Percentiles rank a stretch among this genome's conserved stretches.
Conservation (phyloP, 2,113 vertebrate genomes). For the Mustelus asterias region DNA sequence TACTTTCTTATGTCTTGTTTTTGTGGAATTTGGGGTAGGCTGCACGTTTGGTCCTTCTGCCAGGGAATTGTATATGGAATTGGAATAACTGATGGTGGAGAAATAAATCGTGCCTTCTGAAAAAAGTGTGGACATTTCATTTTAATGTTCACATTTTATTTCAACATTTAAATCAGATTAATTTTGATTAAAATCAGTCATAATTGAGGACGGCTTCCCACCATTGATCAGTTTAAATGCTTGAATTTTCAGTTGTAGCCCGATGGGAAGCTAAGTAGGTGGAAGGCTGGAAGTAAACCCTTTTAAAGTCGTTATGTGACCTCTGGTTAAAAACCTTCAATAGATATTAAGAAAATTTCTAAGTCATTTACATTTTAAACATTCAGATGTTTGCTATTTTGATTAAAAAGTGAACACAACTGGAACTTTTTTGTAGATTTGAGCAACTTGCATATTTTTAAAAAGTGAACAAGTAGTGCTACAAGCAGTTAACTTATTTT, state of each 20-base stretch:
- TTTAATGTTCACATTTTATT: constrained; percentile 9
- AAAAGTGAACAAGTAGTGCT: not conserved
- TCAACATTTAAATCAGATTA: not conserved
- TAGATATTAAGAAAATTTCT: not conserved
- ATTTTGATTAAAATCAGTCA: not conserved
- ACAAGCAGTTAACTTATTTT: not conserved
- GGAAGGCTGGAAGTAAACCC: too few relatives aligned
- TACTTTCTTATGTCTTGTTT: not conserved
- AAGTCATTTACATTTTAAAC: not conserved
- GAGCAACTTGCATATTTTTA: not conserved
- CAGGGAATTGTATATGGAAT: not conserved
- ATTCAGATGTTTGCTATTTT: not conserved
- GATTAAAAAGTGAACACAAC: not conserved
- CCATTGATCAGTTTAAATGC: not conserved
- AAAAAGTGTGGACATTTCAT: not conserved
- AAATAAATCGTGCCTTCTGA: not conserved
- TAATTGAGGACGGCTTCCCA: not conserved
- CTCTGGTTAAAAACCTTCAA: not conserved
- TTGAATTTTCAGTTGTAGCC: not conserved
- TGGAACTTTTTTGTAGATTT: not conserved
- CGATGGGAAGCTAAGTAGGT: not conserved
- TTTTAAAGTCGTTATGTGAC: not conserved
- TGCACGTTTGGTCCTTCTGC: not conserved
- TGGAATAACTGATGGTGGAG: not conserved
- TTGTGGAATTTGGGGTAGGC: not conserved